Percentiles rank a stretch among this genome's conserved stretches.
phyloP scores from a whole-genome alignment of 2,113 vertebrate species.

The Oreochromis niloticus region DNA sequence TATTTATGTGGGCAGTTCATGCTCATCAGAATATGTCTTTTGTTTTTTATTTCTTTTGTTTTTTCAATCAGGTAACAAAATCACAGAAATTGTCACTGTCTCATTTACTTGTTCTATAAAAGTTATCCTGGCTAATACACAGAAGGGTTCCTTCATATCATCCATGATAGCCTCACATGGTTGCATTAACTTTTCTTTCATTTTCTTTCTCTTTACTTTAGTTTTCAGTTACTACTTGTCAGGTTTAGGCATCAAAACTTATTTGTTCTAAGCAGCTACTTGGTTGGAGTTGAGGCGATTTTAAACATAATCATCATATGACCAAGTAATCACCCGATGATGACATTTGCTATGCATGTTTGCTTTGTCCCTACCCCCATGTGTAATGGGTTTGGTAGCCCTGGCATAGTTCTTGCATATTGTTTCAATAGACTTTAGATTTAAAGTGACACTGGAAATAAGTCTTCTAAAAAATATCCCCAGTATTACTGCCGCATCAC shows the following conservation, averaged over 20 bases:
- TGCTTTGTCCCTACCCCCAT: not conserved
- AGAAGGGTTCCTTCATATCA: not conserved
- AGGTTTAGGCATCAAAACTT: fast-evolving
- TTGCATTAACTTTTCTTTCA: not conserved
- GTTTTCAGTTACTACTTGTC: not conserved
- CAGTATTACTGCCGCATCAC: not conserved
- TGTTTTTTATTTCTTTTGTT: fast-evolving
- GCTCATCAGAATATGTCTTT: not conserved
- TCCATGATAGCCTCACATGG: not conserved
- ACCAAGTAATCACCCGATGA: not conserved
- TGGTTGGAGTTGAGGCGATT: not conserved
- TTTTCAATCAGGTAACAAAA: not conserved
- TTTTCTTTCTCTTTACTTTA: not conserved
- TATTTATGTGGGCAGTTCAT: not conserved
- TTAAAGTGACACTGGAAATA: not conserved
- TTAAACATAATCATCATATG: not conserved
- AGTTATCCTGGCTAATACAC: not conserved
- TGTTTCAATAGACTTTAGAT: not conserved
- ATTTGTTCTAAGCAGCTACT: not conserved
- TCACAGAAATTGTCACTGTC: not conserved
- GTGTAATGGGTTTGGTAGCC: not conserved
- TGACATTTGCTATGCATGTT: not conserved
- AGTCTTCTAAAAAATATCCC: not conserved
- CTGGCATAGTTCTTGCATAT: not conserved
- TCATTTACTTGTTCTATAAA: not conserved